Evolutionary conservation across 2,888 invertebrate genomes (phyloP).

Genomic region (Campaea margaritaria): DNA sequence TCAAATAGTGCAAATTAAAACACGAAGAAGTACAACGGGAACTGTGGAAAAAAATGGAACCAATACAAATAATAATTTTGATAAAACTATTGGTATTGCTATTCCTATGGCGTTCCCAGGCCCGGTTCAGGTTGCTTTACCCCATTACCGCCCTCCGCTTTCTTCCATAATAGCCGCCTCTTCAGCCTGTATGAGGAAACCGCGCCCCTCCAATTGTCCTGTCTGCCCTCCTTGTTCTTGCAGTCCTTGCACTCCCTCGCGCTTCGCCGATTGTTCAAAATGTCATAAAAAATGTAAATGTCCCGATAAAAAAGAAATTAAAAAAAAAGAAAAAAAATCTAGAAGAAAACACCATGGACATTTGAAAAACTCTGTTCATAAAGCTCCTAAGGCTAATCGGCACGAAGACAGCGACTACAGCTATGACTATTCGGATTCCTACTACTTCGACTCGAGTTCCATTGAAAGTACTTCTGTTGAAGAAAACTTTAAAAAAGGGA

Average conservation of each 20-base stretch:
- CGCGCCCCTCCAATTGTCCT: constrained; percentile 55
- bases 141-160: constrained; percentile 46
- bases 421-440: background rate
- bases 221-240: constrained; percentile 74
- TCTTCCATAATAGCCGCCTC: too few species aligned
- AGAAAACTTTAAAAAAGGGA: constrained; percentile 20
- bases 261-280: constrained; percentile 70
- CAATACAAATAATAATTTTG: background rate
- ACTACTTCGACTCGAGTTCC: background rate
- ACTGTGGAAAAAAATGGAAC: constrained; percentile 25
- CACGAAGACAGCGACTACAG: constrained; percentile 5
- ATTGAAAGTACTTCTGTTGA: constrained; percentile 15
- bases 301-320: constrained; percentile 32
- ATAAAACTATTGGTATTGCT: constrained; percentile 13
- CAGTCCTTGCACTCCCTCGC: constrained; percentile 69
- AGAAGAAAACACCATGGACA: too few species aligned
- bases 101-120: constrained; percentile 41
- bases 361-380: too few species aligned
- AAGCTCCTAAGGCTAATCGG: background rate
- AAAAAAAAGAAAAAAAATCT: too few species aligned
- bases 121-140: constrained; percentile 57
- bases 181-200: constrained; percentile 36
- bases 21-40: constrained; percentile 23
- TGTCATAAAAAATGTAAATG: constrained; percentile 73
- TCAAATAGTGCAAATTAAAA: constrained; percentile 27